Evolutionary conservation across 2,888 invertebrate genomes (phyloP).

Genomic region (Apodemia zela): DNA sequence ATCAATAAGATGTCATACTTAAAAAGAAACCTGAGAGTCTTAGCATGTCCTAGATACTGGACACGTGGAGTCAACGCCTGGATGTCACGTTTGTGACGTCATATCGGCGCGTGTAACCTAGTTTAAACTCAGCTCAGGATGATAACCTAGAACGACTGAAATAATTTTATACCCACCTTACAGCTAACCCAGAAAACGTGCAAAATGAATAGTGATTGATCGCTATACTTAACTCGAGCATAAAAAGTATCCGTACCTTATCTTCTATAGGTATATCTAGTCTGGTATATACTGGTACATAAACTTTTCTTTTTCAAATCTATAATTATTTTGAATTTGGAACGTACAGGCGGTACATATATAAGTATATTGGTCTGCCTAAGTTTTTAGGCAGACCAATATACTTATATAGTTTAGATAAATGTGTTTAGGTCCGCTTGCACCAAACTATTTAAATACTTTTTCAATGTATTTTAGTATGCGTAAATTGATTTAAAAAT

Average conservation of each 20-base stretch:
- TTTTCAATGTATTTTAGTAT: no score
- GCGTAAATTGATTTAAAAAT: no score
- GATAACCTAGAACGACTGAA: conserved; percentile 30
- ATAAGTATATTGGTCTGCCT: no score
- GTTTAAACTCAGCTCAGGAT: conserved; percentile 35
- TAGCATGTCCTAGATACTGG: neutral
- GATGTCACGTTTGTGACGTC: conserved; percentile 33
- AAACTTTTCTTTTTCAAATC: no score
- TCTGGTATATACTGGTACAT: no score
- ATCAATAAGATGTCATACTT: neutral
- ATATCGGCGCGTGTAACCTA: conserved; percentile 52
- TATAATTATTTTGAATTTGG: no score
- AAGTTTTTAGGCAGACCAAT: no score
- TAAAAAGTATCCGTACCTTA: neutral
- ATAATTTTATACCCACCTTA: conserved; percentile 23
- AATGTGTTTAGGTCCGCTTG: no score
- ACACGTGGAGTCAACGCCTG: conserved; percentile 21
- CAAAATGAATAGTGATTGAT: conserved; percentile 18
- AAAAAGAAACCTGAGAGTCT: conserved; percentile 4
- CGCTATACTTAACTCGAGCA: neutral
- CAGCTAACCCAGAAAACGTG: conserved; percentile 1
- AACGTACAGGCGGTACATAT: no score
- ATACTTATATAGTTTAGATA: no score
- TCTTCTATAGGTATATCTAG: no score
- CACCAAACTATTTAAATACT: no score